Conservation (phyloP, 2,113 vertebrate species). For the Gorilla gorilla region DNA sequence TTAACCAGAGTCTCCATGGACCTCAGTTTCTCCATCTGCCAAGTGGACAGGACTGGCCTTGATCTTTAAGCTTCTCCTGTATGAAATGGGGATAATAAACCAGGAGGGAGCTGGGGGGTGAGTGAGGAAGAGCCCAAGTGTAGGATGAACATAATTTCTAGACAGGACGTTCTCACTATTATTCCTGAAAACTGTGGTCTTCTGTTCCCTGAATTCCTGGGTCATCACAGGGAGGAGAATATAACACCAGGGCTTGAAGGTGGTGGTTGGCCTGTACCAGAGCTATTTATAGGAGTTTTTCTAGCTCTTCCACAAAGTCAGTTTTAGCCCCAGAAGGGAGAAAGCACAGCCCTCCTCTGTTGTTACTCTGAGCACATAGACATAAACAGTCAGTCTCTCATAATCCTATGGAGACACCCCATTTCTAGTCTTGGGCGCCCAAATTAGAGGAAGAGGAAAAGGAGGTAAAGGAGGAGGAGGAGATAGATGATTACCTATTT, state of each 20-base stretch:
- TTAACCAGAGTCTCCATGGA: not conserved
- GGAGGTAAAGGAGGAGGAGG: not conserved
- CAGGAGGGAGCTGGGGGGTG: accelerated
- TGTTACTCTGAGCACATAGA: not conserved
- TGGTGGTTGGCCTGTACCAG: not conserved
- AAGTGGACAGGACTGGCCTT: not conserved
- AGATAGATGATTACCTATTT: not conserved
- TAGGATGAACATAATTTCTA: not conserved
- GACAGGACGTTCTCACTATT: accelerated
- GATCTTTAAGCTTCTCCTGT: not conserved
- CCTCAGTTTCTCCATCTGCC: not conserved
- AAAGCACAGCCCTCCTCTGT: not conserved
- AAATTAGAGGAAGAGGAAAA: not conserved
- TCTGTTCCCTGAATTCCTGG: not conserved
- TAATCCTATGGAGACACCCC: not conserved
- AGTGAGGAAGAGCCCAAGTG: not conserved
- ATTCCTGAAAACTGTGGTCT: not conserved
- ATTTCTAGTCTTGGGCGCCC: not conserved
- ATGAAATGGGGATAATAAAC: not conserved
- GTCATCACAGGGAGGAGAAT: not conserved
- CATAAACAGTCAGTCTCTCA: not conserved
- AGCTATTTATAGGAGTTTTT: constrained; percentile 26
- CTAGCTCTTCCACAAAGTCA: not conserved
- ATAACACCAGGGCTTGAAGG: not conserved
- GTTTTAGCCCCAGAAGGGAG: not conserved